Conservation (phyloP, 2,888 invertebrate genomes). For the Caenorhabditis sp. region DNA sequence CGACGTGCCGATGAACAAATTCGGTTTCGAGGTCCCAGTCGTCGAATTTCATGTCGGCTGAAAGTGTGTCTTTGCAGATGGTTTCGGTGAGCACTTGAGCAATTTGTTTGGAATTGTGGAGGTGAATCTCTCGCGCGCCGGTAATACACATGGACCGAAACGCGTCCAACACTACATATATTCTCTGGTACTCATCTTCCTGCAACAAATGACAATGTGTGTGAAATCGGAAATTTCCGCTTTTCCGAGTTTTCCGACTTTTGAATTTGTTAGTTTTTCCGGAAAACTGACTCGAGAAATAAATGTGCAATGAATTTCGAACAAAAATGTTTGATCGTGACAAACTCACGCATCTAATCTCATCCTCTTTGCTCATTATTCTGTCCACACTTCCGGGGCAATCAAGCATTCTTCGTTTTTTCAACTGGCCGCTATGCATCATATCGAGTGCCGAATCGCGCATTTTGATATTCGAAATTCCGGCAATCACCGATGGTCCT, state of each 20-base stretch:
- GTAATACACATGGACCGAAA: constrained; percentile 18
- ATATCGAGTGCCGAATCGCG: constrained; percentile 19
- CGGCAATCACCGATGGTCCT: constrained; percentile 20
- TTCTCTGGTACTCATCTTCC: constrained; percentile 24
- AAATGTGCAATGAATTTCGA: too few species aligned
- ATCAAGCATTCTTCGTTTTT: constrained; percentile 8
- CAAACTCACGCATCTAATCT: not conserved
- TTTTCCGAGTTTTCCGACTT: too few species aligned
- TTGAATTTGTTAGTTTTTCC: too few species aligned
- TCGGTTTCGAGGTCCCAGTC: constrained; percentile 39
- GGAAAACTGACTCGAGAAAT: not conserved
- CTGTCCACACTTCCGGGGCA: not conserved
- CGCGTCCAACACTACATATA: constrained; percentile 20
- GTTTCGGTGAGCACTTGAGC: constrained; percentile 5
- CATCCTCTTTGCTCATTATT: constrained; percentile 4
- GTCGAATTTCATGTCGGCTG: constrained; percentile 27
- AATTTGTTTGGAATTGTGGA: constrained; percentile 20
- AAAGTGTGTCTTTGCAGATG: constrained; percentile 16
- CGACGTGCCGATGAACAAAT: constrained; percentile 33
- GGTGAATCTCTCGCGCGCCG: constrained; percentile 7
- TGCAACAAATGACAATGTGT: too few species aligned
- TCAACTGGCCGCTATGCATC: constrained; percentile 31
- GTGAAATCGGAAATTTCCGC: too few species aligned
- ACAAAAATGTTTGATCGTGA: too few species aligned
- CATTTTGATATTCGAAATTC: constrained; percentile 14